Percentiles rank a stretch among this genome's conserved stretches.
These are phyloP conservation scores for Aphelenchoides fujianensis DNA, from an alignment of 1,140 invertebrate species.

Conservation along the genomic window DNA sequence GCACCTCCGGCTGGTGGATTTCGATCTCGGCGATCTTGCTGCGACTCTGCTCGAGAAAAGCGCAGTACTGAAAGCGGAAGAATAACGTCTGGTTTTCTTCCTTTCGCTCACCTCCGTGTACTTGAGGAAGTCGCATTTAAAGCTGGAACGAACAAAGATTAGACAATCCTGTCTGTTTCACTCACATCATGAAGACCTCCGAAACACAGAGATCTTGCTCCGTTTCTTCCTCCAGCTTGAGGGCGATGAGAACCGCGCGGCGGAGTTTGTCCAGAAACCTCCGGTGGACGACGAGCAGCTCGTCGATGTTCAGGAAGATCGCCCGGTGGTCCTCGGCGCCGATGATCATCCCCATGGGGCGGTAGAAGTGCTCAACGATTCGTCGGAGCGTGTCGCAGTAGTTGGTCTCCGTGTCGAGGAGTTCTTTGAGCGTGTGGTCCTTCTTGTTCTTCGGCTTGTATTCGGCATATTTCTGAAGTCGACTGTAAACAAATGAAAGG, in stretches of 20 bases:
- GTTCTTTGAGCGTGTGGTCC: slow-evolving; percentile 89
- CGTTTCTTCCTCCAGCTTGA: neutral
- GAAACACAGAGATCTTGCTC: neutral
- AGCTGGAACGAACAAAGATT: no score
- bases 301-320: slow-evolving; percentile 46
- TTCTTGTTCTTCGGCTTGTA: slow-evolving; percentile 72
- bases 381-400: slow-evolving; percentile 88
- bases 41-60: slow-evolving; percentile 80
- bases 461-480: slow-evolving; percentile 37
- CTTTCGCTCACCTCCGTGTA: neutral
- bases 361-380: slow-evolving; percentile 77
- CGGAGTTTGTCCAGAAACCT: slow-evolving; percentile 26
- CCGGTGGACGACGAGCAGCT: neutral
- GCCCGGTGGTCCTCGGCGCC: slow-evolving; percentile 26
- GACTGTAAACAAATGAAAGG: neutral
- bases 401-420: slow-evolving; percentile 92
- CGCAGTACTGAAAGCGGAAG: slow-evolving; percentile 54
- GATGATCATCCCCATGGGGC: slow-evolving; percentile 64
- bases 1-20: slow-evolving; percentile 68
- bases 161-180: no score
- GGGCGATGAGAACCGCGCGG: neutral
- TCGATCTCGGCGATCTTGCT: slow-evolving; percentile 74
- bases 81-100: neutral
- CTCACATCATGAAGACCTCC: slow-evolving; percentile 10
- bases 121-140: slow-evolving; percentile 6